Percentiles rank a stretch among this genome's conserved stretches.
Evolutionary conservation across 2,113 vertebrate species (phyloP).

Genomic region (Chunga burmeisteri): DNA sequence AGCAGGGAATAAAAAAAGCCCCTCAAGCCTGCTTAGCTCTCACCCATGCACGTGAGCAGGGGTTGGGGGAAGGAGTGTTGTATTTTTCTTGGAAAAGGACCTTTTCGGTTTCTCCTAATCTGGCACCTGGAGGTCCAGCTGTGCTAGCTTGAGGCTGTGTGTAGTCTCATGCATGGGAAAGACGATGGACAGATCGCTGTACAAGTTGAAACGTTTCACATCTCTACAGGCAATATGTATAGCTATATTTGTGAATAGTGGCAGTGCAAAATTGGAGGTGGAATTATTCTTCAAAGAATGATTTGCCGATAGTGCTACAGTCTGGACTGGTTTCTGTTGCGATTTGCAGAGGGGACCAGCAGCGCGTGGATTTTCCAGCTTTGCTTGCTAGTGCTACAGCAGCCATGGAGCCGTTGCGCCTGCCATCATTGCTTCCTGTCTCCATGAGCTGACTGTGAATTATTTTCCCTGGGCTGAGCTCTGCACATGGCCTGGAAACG

Average conservation of each 20-base stretch:
- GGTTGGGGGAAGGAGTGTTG: constrained; percentile 7
- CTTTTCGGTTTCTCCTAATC: constrained; percentile 28
- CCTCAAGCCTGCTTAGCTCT: constrained; percentile 49
- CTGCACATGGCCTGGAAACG: constrained; percentile 15
- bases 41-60: constrained; percentile 13
- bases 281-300: neutral
- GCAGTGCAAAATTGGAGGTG: neutral
- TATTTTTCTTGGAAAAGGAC: constrained; percentile 60
- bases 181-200: constrained; percentile 28
- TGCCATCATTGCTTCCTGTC: constrained; percentile 40
- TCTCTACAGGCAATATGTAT: neutral
- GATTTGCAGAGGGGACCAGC: neutral
- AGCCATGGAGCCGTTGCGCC: neutral
- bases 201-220: neutral
- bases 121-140: constrained; percentile 66
- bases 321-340: neutral
- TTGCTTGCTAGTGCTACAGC: neutral
- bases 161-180: neutral
- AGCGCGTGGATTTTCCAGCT: neutral
- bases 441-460: constrained; percentile 43
- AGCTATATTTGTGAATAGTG: neutral
- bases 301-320: neutral
- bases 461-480: constrained; percentile 36
- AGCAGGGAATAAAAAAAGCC: constrained; percentile 41
- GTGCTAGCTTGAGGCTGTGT: constrained; percentile 54